Conservation (phyloP, 2,797 vertebrate genomes). For the Pteronotus mesoamericanus region DNA sequence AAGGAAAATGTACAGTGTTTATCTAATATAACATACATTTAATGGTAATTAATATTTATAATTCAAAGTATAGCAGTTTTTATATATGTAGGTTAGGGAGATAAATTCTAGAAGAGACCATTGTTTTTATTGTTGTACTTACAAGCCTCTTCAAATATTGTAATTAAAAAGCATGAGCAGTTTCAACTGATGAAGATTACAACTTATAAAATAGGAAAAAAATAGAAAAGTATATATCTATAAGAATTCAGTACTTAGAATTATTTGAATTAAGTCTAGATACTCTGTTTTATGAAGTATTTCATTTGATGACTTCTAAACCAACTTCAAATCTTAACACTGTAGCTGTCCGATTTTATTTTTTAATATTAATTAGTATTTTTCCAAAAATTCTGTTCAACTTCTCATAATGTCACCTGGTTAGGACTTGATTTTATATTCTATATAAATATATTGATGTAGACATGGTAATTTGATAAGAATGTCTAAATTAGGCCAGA, state of each 20-base stretch:
- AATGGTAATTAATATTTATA: background rate
- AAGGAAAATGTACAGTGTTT: background rate
- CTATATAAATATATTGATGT: constrained; percentile 14
- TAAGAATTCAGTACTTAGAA: background rate
- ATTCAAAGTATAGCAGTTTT: background rate
- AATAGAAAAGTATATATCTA: background rate
- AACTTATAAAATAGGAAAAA: background rate
- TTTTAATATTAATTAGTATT: background rate
- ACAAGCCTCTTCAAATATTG: background rate
- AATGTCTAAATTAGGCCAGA: constrained; percentile 43
- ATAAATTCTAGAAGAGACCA: background rate
- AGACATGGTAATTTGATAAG: constrained; percentile 12
- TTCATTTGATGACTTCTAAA: background rate
- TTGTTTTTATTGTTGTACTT: background rate
- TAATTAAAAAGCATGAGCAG: background rate
- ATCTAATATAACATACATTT: background rate
- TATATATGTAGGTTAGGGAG: background rate
- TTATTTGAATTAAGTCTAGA: background rate
- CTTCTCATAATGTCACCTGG: background rate
- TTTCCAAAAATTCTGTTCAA: background rate
- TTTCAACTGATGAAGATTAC: background rate
- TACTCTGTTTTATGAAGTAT: background rate
- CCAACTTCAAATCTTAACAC: background rate
- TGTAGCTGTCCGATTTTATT: background rate
- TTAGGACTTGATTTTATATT: constrained; percentile 25